These are phyloP conservation scores for Lathamus discolor DNA, from an alignment of 2,113 vertebrate genomes.

Conservation along the genomic window DNA sequence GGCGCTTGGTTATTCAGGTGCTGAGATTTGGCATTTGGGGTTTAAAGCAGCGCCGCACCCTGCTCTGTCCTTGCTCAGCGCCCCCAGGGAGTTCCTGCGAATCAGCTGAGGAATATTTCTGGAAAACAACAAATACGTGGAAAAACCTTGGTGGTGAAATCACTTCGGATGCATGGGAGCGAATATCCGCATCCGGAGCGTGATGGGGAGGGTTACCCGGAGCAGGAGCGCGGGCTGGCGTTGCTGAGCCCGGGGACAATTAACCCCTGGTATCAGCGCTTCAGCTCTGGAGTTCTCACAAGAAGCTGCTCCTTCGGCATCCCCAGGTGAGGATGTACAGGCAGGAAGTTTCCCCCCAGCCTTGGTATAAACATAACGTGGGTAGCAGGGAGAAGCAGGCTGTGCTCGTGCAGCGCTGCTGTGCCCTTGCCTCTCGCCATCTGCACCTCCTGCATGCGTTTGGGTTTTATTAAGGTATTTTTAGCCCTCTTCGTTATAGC, in stretches of 20 bases:
- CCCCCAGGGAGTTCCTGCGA: background rate
- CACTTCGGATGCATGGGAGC: background rate
- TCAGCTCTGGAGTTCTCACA: background rate
- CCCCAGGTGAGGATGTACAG: background rate
- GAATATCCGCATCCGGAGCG: background rate
- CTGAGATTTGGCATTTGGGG: background rate
- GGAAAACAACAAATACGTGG: background rate
- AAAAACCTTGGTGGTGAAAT: background rate
- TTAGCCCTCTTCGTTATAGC: background rate
- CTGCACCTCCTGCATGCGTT: background rate
- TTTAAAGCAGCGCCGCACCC: background rate
- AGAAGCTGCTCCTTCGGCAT: background rate
- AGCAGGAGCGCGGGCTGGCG: background rate
- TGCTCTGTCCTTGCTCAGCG: background rate
- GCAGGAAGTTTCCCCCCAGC: background rate
- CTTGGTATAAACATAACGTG: background rate
- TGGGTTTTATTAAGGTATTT: slow-evolving; percentile 7
- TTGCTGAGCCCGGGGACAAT: background rate
- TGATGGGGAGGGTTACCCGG: fast-evolving
- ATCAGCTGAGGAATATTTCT: background rate
- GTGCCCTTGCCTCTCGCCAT: slow-evolving; percentile 22
- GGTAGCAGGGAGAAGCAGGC: background rate
- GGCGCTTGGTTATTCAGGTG: background rate
- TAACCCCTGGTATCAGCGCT: background rate
- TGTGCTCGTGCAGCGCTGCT: background rate